These are phyloP conservation scores for Sebastes taczanowskii DNA, from an alignment of 2,797 vertebrate genomes.

Conservation along the genomic window DNA sequence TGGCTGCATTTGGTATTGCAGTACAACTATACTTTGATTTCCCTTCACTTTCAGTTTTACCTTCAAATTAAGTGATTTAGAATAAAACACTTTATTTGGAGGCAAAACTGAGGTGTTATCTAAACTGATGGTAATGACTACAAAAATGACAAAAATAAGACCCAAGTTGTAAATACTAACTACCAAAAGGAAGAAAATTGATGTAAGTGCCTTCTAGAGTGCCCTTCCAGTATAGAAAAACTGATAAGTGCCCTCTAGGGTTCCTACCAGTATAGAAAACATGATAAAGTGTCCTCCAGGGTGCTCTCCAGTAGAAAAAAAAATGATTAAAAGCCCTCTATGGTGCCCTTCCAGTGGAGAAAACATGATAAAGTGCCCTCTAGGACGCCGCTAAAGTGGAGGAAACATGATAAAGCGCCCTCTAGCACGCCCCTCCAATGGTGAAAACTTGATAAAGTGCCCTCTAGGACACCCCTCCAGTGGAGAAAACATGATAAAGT, in stretches of 20 bases:
- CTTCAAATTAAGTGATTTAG: background rate
- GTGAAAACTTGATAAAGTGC: too few relatives aligned
- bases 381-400: rapidly evolving
- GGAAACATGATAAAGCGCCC: too few relatives aligned
- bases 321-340: rapidly evolving
- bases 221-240: too few relatives aligned
- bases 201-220: too few relatives aligned
- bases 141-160: background rate
- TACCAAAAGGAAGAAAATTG: background rate
- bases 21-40: background rate
- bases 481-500: too few relatives aligned
- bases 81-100: background rate
- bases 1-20: background rate
- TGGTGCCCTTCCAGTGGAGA: rapidly evolving
- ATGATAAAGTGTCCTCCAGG: too few relatives aligned
- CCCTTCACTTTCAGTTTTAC: background rate
- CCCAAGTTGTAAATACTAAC: background rate
- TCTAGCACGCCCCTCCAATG: rapidly evolving
- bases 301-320: too few relatives aligned
- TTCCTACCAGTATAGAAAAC: too few relatives aligned
- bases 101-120: background rate
- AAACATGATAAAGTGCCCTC: too few relatives aligned
- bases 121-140: background rate
- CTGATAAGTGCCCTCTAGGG: too few relatives aligned
- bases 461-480: too few relatives aligned